A percentile compares a stretch with the other conserved stretches of the same genome.
Conservation (phyloP, 2,113 vertebrate species). For the Grallaria varia region DNA sequence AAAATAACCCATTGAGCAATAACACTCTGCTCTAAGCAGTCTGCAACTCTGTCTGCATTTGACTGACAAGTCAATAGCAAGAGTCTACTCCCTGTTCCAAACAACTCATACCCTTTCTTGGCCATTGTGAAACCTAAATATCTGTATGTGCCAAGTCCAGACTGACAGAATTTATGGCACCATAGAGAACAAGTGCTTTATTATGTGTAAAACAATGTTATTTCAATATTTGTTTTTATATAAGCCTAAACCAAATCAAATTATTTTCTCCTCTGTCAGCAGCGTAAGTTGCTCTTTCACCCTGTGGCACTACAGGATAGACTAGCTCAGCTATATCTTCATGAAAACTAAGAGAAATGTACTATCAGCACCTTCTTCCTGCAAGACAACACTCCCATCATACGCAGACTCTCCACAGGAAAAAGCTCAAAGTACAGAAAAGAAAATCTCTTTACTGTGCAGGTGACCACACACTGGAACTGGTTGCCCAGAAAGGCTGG, state of each 20-base stretch:
- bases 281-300: not conserved
- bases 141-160: not conserved
- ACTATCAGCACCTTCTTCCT: not conserved
- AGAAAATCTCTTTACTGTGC: not conserved
- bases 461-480: not conserved
- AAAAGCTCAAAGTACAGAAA: not conserved
- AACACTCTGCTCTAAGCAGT: not conserved
- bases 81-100: not conserved
- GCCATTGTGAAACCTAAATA: not conserved
- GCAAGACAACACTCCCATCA: not conserved
- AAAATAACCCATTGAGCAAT: not conserved
- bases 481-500: not conserved
- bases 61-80: slow-evolving; percentile 4
- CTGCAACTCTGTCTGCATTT: not conserved
- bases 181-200: not conserved
- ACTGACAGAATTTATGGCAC: not conserved
- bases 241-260: not conserved
- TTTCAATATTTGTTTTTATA: not conserved
- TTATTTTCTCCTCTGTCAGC: not conserved
- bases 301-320: not conserved
- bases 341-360: not conserved
- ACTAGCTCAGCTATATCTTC: not conserved
- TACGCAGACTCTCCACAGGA: not conserved
- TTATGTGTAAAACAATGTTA: not conserved
- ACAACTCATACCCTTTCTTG: not conserved